Conservation (phyloP, 2,113 vertebrate species). For the Oceanodroma tethys region DNA sequence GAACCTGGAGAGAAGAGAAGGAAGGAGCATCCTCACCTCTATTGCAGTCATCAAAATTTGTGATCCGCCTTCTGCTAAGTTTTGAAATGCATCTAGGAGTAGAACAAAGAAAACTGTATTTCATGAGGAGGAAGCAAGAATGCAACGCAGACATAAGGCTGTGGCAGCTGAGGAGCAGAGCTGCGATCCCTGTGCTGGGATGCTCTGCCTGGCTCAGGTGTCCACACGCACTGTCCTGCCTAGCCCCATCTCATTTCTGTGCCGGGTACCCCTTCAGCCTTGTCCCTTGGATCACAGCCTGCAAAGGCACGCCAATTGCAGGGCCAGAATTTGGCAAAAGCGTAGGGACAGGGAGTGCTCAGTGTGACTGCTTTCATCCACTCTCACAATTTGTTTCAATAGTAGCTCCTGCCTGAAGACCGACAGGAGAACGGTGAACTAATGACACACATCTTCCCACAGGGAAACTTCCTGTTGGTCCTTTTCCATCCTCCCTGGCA, state of each 20-base stretch:
- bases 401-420: background rate
- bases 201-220: background rate
- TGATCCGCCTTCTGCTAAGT: slow-evolving; percentile 51
- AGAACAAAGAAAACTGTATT: background rate
- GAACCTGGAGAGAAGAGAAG: background rate
- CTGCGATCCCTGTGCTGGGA: background rate
- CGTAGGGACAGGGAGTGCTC: background rate
- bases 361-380: background rate
- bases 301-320: background rate
- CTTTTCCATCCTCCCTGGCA: slow-evolving; percentile 1
- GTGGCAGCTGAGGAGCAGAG: background rate
- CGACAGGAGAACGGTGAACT: background rate
- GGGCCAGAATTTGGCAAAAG: background rate
- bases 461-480: background rate
- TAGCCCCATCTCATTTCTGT: background rate
- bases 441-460: slow-evolving; percentile 27
- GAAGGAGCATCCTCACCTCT: slow-evolving; percentile 60
- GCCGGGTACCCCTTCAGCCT: background rate
- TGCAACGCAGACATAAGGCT: background rate
- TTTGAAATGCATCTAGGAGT: slow-evolving; percentile 65
- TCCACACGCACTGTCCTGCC: background rate
- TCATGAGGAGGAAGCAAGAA: background rate
- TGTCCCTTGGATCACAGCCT: background rate
- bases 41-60: slow-evolving; percentile 8
- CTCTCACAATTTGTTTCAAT: background rate